These are phyloP conservation scores for Antigone vipio DNA, from an alignment of 2,113 vertebrate species.

Conservation along the genomic window DNA sequence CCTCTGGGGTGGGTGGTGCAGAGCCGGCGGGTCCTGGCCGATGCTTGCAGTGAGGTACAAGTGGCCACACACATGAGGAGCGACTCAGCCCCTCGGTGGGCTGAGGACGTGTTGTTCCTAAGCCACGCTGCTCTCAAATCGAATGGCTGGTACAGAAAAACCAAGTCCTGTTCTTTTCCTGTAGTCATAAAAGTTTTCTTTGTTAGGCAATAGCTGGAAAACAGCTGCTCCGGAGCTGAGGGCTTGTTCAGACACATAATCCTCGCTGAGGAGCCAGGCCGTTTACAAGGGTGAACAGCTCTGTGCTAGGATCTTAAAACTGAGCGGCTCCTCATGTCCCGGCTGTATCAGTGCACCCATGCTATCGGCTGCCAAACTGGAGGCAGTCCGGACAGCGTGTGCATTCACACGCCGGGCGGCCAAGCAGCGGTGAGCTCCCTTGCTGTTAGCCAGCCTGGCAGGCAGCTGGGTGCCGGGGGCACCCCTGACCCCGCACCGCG, in stretches of 20 bases:
- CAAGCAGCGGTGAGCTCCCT: neutral
- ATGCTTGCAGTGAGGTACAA: no score
- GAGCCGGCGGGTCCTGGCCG: neutral
- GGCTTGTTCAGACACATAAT: constrained; percentile 56
- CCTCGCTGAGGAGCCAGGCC: neutral
- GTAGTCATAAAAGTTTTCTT: constrained; percentile 19
- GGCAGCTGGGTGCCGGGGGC: neutral
- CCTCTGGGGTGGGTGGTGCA: neutral
- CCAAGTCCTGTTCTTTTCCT: neutral
- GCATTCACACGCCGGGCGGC: neutral
- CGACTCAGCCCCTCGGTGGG: neutral
- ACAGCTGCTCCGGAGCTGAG: constrained; percentile 31
- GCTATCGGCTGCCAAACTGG: neutral
- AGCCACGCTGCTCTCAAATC: neutral
- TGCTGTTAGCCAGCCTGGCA: neutral
- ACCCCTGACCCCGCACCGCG: fast-evolving
- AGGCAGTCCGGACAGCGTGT: neutral
- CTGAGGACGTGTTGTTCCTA: neutral
- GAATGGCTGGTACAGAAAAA: neutral
- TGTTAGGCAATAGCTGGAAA: constrained; percentile 40
- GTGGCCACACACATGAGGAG: neutral
- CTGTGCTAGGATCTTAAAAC: neutral
- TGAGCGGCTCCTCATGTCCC: neutral
- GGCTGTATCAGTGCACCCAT: neutral
- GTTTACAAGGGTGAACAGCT: neutral